Percentiles rank a stretch among this genome's conserved stretches.
Evolutionary conservation across 92 coral and sea anemone genomes (phyloP).

Genomic region (Blastomussa wellsi): DNA sequence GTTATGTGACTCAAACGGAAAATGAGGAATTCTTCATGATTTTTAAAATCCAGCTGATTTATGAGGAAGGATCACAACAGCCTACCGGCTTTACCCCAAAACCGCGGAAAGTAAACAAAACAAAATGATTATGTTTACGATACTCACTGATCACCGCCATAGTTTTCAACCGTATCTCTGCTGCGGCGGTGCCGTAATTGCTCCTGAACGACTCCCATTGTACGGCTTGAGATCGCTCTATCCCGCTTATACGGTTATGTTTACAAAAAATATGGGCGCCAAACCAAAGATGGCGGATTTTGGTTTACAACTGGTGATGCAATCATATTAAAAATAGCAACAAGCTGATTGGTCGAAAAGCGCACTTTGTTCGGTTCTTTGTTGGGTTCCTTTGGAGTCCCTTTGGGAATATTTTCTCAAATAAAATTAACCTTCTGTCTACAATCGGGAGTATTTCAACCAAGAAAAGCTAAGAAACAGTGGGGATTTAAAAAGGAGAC

Average conservation of each 20-base stretch:
- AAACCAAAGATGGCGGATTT: constrained; percentile 74
- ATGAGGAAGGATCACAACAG: neutral
- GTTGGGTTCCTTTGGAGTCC: neutral
- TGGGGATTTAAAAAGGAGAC: neutral
- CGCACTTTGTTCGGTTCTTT: neutral
- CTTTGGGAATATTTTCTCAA: too few relatives aligned
- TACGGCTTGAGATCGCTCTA: neutral
- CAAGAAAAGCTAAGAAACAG: neutral
- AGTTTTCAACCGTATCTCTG: constrained; percentile 44
- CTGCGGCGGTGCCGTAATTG: constrained; percentile 75
- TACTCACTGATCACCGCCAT: constrained; percentile 56
- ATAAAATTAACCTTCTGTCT: too few relatives aligned
- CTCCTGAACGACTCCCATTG: constrained; percentile 77
- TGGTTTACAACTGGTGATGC: constrained; percentile 33
- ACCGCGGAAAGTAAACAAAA: neutral
- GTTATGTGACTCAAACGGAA: neutral
- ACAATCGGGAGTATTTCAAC: too few relatives aligned
- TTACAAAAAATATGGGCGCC: neutral
- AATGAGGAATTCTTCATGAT: neutral
- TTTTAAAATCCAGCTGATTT: constrained; percentile 1
- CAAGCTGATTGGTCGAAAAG: constrained; percentile 34
- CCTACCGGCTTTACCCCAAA: constrained; percentile 35
- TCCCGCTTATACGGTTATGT: neutral
- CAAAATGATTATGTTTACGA: neutral
- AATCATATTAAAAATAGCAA: constrained; percentile 18